These are phyloP conservation scores for Eupithecia subfuscata DNA, from an alignment of 2,888 invertebrate genomes.

Conservation along the genomic window DNA sequence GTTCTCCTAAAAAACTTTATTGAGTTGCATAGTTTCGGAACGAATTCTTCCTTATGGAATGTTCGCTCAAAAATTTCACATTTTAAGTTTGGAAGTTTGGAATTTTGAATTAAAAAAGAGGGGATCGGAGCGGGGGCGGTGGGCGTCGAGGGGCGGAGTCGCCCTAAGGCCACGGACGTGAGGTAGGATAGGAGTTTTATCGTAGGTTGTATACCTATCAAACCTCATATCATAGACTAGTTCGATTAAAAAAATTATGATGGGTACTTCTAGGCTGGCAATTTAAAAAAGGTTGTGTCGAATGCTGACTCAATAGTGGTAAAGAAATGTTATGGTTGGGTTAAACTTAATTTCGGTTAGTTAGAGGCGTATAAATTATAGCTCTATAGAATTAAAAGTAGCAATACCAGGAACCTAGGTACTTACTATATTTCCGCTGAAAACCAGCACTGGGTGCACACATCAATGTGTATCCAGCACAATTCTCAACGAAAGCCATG, in stretches of 20 bases:
- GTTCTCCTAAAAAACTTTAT: constrained; percentile 44
- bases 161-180: constrained; percentile 51
- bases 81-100: constrained; percentile 66
- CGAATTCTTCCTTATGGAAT: constrained; percentile 56
- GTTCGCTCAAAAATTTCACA: constrained; percentile 69
- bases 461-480: too few species aligned
- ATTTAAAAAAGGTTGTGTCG: neutral
- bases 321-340: neutral
- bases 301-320: neutral
- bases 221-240: neutral
- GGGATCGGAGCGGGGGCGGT: constrained; percentile 56
- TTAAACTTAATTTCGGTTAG: neutral
- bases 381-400: neutral
- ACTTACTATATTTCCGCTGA: too few species aligned
- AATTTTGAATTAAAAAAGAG: constrained; percentile 70
- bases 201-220: constrained; percentile 33
- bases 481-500: too few species aligned
- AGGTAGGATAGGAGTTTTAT: constrained; percentile 52
- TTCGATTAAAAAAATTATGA: neutral
- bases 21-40: constrained; percentile 56
- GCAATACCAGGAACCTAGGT: too few species aligned
- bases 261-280: neutral
- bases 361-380: neutral
- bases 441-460: too few species aligned
- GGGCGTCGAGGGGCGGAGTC: constrained; percentile 59